Evolutionary conservation across 1,140 invertebrate species (phyloP), one percentile per base, ranked within the genome.

Genomic region (Sipha flava): DNA sequence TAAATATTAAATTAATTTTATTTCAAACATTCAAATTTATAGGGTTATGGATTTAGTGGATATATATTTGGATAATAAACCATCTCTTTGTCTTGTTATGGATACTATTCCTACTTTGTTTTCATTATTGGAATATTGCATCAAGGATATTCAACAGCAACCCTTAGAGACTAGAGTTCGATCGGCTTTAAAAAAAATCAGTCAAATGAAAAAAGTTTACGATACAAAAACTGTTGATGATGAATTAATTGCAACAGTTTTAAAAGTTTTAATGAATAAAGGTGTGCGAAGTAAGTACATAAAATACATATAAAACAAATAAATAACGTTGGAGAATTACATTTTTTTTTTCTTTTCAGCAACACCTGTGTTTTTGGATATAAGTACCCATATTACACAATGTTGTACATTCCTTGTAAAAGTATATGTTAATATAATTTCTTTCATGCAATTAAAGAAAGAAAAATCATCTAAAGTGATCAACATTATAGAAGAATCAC

Each of bases 41-140:
- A 86, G 91, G 79, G 88, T 90, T 31, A 86, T 92, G 62, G 91
- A 92, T 87, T 86, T 93, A 18, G 84, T 92, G 18, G 89, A 92
- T 81, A 90, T 89, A 80, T 92, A 92, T 84, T 83, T 92, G 52
- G 90, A 92, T 80, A 90, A 89, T 72, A 87, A 88, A 57, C 90
- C 91, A 7, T 87, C 89, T 1, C 89, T 93, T 88, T 86, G 89
- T 49, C 85, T 91, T 21, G 87, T 88, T 45, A 83, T 92, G n/a
- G 89, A 90, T 80, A 90, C 92, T 86, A 88, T 92, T 52, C 85
- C 89, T 1, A 89, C 91, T 0, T 82, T 93, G 1, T 90, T 90
- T 37, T 87, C 89, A 80, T 86, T 89, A 73, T 82, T 92, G 2
- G 90, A 92, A 83, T 90, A 89, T 83, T 89, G 89, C 80, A 90